Base-by-base conservation (phyloP, 2,113 vertebrate genomes). In the Petrocephalus microphthalmus region DNA sequence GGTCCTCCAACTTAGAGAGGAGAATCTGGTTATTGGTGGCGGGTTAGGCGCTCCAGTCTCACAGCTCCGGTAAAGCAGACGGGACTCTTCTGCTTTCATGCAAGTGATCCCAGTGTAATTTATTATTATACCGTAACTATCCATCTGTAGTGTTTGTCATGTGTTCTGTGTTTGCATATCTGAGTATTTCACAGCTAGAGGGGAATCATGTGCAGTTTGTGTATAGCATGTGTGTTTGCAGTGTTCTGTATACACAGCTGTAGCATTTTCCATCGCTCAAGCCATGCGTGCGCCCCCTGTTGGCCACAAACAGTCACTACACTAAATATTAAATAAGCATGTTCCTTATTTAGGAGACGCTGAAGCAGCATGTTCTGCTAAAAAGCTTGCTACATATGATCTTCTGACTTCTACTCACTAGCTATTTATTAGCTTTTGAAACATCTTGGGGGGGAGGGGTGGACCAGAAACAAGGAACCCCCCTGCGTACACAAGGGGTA, bases 161-260 rank as follows among this genome's bases (percentile, higher is more conserved):
- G 78, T 64, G 86, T 54, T 88, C 37, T 84, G 84, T 53, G 53
- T 20, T 13, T 20, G 56, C 37, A 78, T 89, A 60, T 89, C 13
- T 89, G 33, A 85, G 64, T 64, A 19, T 25, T 71, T 64, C 78
- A 45, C 78, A 82, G 42, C 78, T 22, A 22, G 42, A 82, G 78
- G 45, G 25, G 37, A 45, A n/a, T 64, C 22, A 64, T 25, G 19
- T 22, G 19, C 37, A 22, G 17, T 47, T 45, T 2, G 51, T 7
- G 33, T 37, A 53, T 42, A 56, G 25, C 42, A 15, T 53, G 60
- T 82, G 42, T 86, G 71, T 86, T 57, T 89, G 51, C 74, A 52
- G 45, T 37, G 25, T 33, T 33, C n/a, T 37, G 84, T 5, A 1
- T 82, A 7, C 25, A 78, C 11, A 86, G 25, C 49, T 84, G 85